These are phyloP conservation scores for Dicyrtoma fusca DNA, from an alignment of 2,888 invertebrate species.

Conservation along the genomic window DNA sequence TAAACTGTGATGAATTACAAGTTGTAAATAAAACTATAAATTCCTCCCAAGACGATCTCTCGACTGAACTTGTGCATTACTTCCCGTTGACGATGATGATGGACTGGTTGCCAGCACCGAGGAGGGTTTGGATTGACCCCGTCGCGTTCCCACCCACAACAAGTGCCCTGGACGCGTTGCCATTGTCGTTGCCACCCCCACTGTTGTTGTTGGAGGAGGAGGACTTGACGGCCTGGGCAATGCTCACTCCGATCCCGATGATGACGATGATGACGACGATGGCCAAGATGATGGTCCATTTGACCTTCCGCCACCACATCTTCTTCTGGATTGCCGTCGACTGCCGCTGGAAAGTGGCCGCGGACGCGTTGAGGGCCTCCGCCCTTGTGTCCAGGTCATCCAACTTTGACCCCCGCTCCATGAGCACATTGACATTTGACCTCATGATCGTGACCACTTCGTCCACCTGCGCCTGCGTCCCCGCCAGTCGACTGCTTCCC, in stretches of 20 bases:
- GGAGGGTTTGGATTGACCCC: too few relatives aligned
- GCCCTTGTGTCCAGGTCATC: neutral
- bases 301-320: conserved; percentile 12
- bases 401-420: neutral
- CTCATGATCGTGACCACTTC: conserved; percentile 19
- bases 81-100: too few relatives aligned
- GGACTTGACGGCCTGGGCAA: neutral
- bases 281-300: conserved; percentile 8
- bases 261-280: neutral
- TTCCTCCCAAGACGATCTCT: too few relatives aligned
- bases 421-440: conserved; percentile 11
- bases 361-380: neutral
- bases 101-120: too few relatives aligned
- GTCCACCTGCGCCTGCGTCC: conserved; percentile 1
- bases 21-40: too few relatives aligned
- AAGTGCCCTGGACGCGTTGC: too few relatives aligned
- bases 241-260: neutral
- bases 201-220: too few relatives aligned
- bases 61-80: too few relatives aligned
- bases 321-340: neutral
- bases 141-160: too few relatives aligned
- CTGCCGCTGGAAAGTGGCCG: neutral
- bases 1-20: too few relatives aligned
- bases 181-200: too few relatives aligned
- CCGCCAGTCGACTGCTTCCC: too few relatives aligned